Conservation (phyloP, 1,140 invertebrate genomes). For the Neuroterus valhalla region DNA sequence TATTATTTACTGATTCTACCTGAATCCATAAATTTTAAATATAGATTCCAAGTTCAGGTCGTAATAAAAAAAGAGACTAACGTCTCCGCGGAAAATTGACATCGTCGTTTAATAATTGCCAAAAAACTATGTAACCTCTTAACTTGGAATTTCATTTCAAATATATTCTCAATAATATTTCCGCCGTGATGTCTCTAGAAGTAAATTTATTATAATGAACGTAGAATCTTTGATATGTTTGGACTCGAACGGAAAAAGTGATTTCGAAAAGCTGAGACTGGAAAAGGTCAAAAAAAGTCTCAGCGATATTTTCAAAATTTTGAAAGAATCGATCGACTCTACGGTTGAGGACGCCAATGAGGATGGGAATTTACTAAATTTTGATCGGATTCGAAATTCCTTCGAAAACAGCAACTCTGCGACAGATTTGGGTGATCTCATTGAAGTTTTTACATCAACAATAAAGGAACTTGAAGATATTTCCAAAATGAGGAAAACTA, state of each 20-base stretch:
- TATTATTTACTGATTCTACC: too few species aligned
- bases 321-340: constrained; percentile 34
- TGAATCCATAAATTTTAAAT: too few species aligned
- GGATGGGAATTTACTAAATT: background rate
- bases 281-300: constrained; percentile 15
- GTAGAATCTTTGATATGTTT: constrained; percentile 3
- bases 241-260: background rate
- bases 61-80: too few species aligned
- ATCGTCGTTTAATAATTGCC: too few species aligned
- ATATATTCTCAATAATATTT: constrained; percentile 3
- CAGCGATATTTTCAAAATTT: constrained; percentile 23
- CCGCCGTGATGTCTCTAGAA: background rate
- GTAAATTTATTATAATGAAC: background rate
- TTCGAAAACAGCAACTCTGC: background rate
- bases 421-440: constrained; percentile 15
- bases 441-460: constrained; percentile 32
- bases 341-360: background rate
- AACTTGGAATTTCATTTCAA: too few species aligned
- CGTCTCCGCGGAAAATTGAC: too few species aligned
- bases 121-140: too few species aligned
- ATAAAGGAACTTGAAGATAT: constrained; percentile 27
- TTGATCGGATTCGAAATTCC: background rate
- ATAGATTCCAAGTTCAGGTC: too few species aligned
- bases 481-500: background rate
- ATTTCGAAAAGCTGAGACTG: background rate